Evolutionary conservation across 1,140 invertebrate genomes (phyloP).

Genomic region (Cydia fagiglandana): DNA sequence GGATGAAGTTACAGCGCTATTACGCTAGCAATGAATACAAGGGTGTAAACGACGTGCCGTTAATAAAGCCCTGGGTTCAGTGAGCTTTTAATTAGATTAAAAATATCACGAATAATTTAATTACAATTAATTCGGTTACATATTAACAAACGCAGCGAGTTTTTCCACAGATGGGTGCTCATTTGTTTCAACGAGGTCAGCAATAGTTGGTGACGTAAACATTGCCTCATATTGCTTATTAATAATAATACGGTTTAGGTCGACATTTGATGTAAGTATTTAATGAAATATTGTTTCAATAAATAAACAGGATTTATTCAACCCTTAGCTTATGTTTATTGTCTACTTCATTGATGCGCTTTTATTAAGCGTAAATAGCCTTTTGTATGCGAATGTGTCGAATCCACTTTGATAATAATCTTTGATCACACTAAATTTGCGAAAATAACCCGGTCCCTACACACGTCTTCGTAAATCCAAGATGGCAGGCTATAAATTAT

Average conservation of each 20-base stretch:
- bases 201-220: background rate
- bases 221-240: no score
- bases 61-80: constrained; percentile 4
- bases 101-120: constrained; percentile 16
- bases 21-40: background rate
- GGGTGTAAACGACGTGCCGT: constrained; percentile 15
- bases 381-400: background rate
- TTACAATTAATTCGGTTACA: constrained; percentile 13
- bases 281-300: no score
- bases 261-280: no score
- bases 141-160: background rate
- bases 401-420: background rate
- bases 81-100: constrained; percentile 19
- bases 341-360: no score
- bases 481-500: constrained; percentile 56
- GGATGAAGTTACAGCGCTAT: constrained; percentile 7
- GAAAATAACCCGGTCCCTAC: background rate
- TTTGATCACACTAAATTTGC: constrained; percentile 7
- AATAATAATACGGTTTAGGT: no score
- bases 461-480: constrained; percentile 17
- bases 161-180: constrained; percentile 3
- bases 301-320: no score
- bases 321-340: no score
- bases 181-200: constrained; percentile 8
- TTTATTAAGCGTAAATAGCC: no score